Percentiles rank a stretch among this genome's conserved stretches.
Evolutionary conservation across 2,888 invertebrate genomes (phyloP).

Genomic region (Chalcis sispes): DNA sequence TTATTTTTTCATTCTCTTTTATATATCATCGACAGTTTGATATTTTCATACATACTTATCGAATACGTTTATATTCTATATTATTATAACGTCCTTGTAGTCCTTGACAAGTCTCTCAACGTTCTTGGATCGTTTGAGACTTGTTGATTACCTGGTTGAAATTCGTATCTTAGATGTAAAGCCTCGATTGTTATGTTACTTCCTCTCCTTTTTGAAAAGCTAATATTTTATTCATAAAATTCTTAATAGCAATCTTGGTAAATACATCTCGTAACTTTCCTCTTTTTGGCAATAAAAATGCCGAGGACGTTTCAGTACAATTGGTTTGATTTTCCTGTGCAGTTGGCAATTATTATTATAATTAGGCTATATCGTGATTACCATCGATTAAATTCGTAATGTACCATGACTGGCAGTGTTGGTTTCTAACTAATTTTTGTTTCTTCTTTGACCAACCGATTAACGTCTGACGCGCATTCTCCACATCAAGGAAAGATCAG

Average conservation of each 20-base stretch:
- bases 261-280: constrained; percentile 35
- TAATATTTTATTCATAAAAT: constrained; percentile 18
- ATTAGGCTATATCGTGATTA: constrained; percentile 61
- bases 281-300: constrained; percentile 2
- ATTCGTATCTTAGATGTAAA: constrained; percentile 27
- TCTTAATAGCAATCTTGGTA: constrained; percentile 24
- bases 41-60: constrained; percentile 64
- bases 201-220: not conserved
- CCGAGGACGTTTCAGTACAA: constrained; percentile 24
- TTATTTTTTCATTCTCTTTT: constrained; percentile 59
- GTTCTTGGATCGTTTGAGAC: constrained; percentile 14
- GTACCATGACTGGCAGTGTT: constrained; percentile 72
- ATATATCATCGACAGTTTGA: constrained; percentile 51
- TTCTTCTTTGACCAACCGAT: constrained; percentile 13
- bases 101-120: constrained; percentile 38
- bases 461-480: constrained; percentile 11
- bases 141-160: constrained; percentile 12
- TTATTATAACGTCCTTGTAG: constrained; percentile 58
- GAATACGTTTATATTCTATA: constrained; percentile 61
- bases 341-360: constrained; percentile 45
- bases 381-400: constrained; percentile 71
- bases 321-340: constrained; percentile 33
- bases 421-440: constrained; percentile 64
- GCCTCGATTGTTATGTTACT: not conserved
- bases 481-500: not conserved